phyloP scores from a whole-genome alignment of 2,113 vertebrate genomes.

The Trematomus loennbergii region DNA sequence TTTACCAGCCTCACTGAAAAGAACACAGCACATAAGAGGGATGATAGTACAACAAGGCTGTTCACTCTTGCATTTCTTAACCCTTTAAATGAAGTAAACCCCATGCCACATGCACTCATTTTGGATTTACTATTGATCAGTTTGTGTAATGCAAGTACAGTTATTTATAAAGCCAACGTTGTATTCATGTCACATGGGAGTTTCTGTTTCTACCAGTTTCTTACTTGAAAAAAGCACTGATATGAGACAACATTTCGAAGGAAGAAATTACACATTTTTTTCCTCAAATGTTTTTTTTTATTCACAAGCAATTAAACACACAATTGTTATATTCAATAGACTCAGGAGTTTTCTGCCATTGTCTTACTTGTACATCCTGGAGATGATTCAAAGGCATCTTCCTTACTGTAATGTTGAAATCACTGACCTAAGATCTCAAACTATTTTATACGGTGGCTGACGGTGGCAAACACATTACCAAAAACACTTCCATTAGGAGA shows the following conservation, averaged over 20 bases:
- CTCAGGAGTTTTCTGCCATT: not conserved
- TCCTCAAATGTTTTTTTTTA: no score
- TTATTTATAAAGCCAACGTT: not conserved
- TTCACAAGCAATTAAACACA: not conserved
- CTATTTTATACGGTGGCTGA: no score
- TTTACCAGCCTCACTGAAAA: not conserved
- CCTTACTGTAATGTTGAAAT: not conserved
- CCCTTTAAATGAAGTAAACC: not conserved
- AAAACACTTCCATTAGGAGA: no score
- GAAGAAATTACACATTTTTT: not conserved
- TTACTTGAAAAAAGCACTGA: not conserved
- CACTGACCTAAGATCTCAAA: no score
- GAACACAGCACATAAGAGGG: not conserved
- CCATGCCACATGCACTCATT: not conserved
- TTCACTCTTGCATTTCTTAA: not conserved
- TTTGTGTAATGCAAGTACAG: not conserved
- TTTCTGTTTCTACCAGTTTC: not conserved
- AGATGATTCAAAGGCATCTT: not conserved
- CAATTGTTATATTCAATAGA: not conserved
- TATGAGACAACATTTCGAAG: not conserved
- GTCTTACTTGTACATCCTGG: not conserved
- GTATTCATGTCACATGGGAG: not conserved
- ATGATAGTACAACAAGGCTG: not conserved
- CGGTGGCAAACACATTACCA: no score
- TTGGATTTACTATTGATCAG: not conserved